Evolutionary conservation across 2,797 vertebrate genomes (phyloP).

Genomic region (Ispidina picta): DNA sequence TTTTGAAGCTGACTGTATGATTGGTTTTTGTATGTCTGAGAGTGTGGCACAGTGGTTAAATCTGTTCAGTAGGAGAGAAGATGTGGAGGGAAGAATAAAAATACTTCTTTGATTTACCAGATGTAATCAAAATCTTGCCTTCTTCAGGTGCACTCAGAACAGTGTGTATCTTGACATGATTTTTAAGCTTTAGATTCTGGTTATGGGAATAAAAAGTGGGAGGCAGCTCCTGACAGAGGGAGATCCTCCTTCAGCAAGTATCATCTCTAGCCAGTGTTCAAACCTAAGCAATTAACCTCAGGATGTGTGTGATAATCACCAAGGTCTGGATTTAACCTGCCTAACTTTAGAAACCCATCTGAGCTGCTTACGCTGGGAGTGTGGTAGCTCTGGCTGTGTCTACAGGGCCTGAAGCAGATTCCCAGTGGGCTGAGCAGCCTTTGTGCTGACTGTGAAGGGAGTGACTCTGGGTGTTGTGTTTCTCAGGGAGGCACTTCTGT

Average conservation of each 20-base stretch:
- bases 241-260: background rate
- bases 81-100: background rate
- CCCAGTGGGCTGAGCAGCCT: background rate
- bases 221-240: background rate
- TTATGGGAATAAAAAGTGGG: background rate
- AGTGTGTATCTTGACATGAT: background rate
- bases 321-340: slow-evolving; percentile 41
- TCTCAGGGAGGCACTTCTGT: background rate
- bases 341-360: slow-evolving; percentile 63
- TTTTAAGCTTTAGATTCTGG: background rate
- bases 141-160: background rate
- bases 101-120: background rate
- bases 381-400: background rate
- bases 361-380: slow-evolving; percentile 43
- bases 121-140: background rate
- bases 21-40: background rate
- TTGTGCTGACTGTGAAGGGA: background rate
- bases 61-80: background rate
- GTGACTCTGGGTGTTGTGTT: background rate
- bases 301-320: slow-evolving; percentile 17
- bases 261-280: background rate
- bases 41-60: background rate
- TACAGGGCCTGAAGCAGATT: background rate
- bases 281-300: background rate
- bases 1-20: background rate